phyloP scores from a whole-genome alignment of 2,888 invertebrate genomes.

The Torymus texanus region DNA sequence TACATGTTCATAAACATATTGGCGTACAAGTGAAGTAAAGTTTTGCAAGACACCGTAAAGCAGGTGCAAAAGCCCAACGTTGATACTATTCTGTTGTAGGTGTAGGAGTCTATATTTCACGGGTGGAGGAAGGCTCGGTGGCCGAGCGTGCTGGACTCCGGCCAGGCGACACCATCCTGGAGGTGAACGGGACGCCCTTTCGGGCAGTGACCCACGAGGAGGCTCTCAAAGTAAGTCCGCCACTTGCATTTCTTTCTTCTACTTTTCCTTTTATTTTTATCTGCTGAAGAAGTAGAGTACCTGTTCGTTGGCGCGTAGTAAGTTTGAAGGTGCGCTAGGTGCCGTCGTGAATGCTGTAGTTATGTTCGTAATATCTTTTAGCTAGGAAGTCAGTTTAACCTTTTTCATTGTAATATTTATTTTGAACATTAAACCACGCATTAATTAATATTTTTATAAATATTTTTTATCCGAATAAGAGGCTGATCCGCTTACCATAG shows the following conservation, averaged over 20 bases:
- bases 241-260: slow-evolving; percentile 34
- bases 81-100: slow-evolving; percentile 77
- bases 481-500: no score
- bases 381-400: no score
- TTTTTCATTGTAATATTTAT: no score
- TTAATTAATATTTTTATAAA: no score
- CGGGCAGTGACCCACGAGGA: slow-evolving; percentile 94
- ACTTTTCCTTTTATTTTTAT: slow-evolving; percentile 14
- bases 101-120: slow-evolving; percentile 92
- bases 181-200: slow-evolving; percentile 95
- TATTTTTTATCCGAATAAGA: no score
- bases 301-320: background rate
- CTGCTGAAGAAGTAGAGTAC: background rate
- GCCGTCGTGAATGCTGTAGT: no score
- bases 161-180: slow-evolving; percentile 95
- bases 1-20: background rate
- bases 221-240: slow-evolving; percentile 87
- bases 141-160: slow-evolving; percentile 91
- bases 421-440: no score
- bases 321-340: no score
- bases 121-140: slow-evolving; percentile 92
- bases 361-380: no score
- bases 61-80: slow-evolving; percentile 2
- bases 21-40: background rate
- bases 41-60: background rate